Conservation (phyloP, 2,797 vertebrate genomes). For the Pristis pectinata region DNA sequence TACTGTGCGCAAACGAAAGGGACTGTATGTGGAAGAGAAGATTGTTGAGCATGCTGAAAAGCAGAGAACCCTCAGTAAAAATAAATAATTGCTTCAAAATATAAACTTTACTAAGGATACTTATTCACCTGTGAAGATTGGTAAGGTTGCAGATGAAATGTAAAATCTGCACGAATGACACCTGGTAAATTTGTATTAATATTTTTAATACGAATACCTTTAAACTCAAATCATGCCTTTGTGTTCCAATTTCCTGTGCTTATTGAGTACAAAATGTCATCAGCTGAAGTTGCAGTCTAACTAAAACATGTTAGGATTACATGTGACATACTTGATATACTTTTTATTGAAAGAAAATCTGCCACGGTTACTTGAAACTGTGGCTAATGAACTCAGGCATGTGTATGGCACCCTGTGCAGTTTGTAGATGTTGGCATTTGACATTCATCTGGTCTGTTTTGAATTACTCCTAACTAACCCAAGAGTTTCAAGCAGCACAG, state of each 20-base stretch:
- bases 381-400: constrained; percentile 6
- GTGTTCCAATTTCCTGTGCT: neutral
- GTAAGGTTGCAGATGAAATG: neutral
- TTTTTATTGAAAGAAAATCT: constrained; percentile 12
- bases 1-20: constrained; percentile 81
- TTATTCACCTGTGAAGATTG: neutral
- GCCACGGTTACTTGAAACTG: constrained; percentile 17
- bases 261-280: neutral
- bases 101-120: neutral
- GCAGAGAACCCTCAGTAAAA: constrained; percentile 86
- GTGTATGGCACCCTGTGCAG: neutral
- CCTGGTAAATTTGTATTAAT: neutral
- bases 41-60: constrained; percentile 90
- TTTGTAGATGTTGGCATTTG: neutral
- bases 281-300: neutral
- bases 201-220: neutral
- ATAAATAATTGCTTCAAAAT: constrained; percentile 64
- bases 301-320: neutral
- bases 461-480: neutral
- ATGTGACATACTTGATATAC: neutral
- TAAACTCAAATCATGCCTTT: constrained; percentile 16
- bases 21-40: constrained; percentile 89
- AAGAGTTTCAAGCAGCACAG: neutral
- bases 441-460: neutral
- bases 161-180: neutral